A percentile compares a stretch with the other conserved stretches of the same genome.
Conservation (phyloP, 35 echinoderm and acorn worm species). For the Anneissia japonica region DNA sequence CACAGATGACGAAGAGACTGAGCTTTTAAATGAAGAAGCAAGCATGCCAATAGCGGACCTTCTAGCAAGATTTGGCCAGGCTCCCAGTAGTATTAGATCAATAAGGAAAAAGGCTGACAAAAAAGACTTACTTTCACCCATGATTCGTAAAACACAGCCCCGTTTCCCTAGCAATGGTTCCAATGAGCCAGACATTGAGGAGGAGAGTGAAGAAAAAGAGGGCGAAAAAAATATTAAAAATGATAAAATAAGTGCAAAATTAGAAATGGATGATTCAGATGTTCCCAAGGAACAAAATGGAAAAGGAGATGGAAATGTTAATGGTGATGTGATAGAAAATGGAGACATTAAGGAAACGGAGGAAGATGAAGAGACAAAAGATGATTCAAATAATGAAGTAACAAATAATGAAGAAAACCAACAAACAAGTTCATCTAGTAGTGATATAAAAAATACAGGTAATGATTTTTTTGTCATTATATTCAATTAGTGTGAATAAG, state of each 20-base stretch:
- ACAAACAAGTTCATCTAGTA: background rate
- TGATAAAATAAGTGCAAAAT: background rate
- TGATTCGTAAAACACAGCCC: conserved; percentile 75
- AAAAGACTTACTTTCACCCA: conserved; percentile 73
- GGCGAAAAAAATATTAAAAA: conserved; percentile 16
- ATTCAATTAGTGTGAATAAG: too few relatives aligned
- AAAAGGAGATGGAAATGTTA: conserved; percentile 17
- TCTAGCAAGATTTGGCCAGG: conserved; percentile 52
- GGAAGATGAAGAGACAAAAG: conserved; percentile 46
- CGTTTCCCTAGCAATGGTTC: conserved; percentile 41
- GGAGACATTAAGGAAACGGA: conserved; percentile 45
- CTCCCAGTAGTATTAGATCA: conserved; percentile 47
- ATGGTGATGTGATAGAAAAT: conserved; percentile 29
- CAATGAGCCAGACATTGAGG: conserved; percentile 14
- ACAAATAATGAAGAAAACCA: conserved; percentile 55
- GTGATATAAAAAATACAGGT: background rate
- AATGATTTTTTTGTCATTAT: too few relatives aligned
- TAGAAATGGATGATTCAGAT: background rate
- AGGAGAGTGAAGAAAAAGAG: conserved; percentile 5
- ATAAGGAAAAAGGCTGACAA: conserved; percentile 60
- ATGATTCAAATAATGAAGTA: conserved; percentile 48
- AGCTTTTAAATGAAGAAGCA: conserved; percentile 79
- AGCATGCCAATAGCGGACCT: conserved; percentile 78
- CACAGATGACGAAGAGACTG: conserved; percentile 54
- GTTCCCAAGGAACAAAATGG: conserved; percentile 13